Evolutionary conservation across 2,888 invertebrate genomes (phyloP).

Genomic region (Trachelus troglodyta): DNA sequence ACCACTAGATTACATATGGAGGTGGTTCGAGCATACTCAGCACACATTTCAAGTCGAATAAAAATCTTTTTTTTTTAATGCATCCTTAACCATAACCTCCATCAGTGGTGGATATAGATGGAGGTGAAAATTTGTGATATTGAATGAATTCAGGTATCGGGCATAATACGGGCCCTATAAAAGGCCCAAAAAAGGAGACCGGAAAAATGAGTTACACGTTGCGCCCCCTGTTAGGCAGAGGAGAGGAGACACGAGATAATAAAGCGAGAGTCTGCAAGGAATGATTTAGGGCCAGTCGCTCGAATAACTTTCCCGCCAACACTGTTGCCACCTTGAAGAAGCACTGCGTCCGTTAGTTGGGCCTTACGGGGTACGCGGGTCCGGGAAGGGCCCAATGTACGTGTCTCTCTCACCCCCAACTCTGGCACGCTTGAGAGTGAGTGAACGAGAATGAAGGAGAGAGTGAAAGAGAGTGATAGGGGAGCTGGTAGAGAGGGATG

Average conservation of each 20-base stretch:
- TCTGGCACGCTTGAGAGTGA: background rate
- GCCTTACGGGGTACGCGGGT: constrained; percentile 6
- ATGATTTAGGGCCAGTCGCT: constrained; percentile 59
- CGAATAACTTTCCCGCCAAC: constrained; percentile 62
- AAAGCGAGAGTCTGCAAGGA: constrained; percentile 56
- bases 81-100: background rate
- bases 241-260: constrained; percentile 45
- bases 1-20: background rate
- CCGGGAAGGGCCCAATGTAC: background rate
- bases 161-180: background rate
- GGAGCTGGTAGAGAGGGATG: background rate
- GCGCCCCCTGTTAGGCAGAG: constrained; percentile 19
- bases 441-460: background rate
- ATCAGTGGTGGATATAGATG: constrained; percentile 16
- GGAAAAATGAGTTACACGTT: constrained; percentile 10
- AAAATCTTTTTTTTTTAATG: background rate
- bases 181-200: constrained; percentile 13
- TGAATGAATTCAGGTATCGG: background rate
- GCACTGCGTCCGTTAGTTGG: constrained; percentile 25
- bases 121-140: constrained; percentile 11
- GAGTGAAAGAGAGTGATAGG: background rate
- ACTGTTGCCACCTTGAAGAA: constrained; percentile 57
- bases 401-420: background rate
- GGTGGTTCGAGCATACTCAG: background rate
- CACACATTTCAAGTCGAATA: background rate